Evolutionary conservation across 2,888 invertebrate genomes (phyloP).

Genomic region (Melanostoma scalare): DNA sequence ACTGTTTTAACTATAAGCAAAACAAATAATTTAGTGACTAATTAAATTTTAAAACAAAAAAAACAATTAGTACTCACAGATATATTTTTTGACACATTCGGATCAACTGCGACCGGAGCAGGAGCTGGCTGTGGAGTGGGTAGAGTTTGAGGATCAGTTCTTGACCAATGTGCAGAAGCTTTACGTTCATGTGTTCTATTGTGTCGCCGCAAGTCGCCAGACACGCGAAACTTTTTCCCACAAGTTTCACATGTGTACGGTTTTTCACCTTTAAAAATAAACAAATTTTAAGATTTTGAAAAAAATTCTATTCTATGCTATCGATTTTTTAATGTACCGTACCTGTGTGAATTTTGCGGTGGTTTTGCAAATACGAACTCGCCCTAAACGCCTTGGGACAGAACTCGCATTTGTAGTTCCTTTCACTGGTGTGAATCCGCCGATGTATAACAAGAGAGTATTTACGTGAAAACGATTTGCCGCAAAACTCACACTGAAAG

Average conservation of each 20-base stretch:
- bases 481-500: slow-evolving; percentile 94
- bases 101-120: too few relatives aligned
- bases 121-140: too few relatives aligned
- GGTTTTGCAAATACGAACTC: slow-evolving; percentile 92
- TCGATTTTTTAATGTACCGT: slow-evolving; percentile 31
- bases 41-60: background rate
- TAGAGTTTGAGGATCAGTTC: background rate
- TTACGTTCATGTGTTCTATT: slow-evolving; percentile 86
- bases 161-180: slow-evolving; percentile 4
- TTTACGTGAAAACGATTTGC: slow-evolving; percentile 92
- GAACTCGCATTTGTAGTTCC: slow-evolving; percentile 92
- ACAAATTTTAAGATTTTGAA: slow-evolving; percentile 9
- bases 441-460: slow-evolving; percentile 93
- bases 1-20: slow-evolving; percentile 6
- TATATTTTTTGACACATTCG: background rate
- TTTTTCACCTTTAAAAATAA: slow-evolving; percentile 85
- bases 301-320: slow-evolving; percentile 8
- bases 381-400: slow-evolving; percentile 93
- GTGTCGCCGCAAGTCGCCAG: slow-evolving; percentile 92
- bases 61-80: background rate
- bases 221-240: slow-evolving; percentile 91
- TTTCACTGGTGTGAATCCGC: slow-evolving; percentile 92
- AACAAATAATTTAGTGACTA: background rate
- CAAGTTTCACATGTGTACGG: slow-evolving; percentile 90
- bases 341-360: slow-evolving; percentile 93